A percentile compares a stretch with the other conserved stretches of the same genome.
These are phyloP conservation scores for Harmothoe impar DNA, from an alignment of 2,888 invertebrate species.

Conservation along the genomic window DNA sequence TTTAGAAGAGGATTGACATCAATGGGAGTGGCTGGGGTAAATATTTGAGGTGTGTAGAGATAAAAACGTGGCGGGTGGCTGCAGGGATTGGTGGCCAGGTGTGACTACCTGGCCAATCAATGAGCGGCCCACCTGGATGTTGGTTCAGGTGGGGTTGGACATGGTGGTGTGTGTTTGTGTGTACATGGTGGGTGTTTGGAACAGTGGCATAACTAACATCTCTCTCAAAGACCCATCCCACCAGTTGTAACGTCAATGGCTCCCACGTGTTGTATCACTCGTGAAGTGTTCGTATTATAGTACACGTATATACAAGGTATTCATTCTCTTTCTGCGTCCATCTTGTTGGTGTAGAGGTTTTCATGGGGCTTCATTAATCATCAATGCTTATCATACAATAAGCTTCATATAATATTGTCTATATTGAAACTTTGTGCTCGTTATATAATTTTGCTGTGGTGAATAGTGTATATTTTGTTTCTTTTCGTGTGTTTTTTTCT, in stretches of 20 bases:
- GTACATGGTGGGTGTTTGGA: no score
- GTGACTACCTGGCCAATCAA: background rate
- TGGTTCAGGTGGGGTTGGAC: background rate
- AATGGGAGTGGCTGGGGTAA: conserved; percentile 1
- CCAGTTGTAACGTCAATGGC: background rate
- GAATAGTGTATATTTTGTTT: background rate
- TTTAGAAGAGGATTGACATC: background rate
- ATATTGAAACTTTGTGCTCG: no score
- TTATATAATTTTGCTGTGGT: no score
- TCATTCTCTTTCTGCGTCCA: background rate
- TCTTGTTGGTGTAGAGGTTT: conserved; percentile 6
- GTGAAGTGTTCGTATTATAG: background rate
- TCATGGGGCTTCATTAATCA: background rate
- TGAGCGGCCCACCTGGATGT: background rate
- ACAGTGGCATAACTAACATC: no score
- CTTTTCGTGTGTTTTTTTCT: background rate
- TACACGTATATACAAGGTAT: background rate
- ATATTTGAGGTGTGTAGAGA: conserved; percentile 21
- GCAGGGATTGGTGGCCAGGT: conserved; percentile 27
- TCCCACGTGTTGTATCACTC: background rate
- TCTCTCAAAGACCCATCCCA: no score
- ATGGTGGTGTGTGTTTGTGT: background rate
- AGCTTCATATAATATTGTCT: no score
- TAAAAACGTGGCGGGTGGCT: background rate
- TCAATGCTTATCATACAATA: no score